Evolutionary conservation across 2,888 invertebrate genomes (phyloP), one percentile per base, ranked within the genome.

Genomic region (Chironomus tentans): DNA sequence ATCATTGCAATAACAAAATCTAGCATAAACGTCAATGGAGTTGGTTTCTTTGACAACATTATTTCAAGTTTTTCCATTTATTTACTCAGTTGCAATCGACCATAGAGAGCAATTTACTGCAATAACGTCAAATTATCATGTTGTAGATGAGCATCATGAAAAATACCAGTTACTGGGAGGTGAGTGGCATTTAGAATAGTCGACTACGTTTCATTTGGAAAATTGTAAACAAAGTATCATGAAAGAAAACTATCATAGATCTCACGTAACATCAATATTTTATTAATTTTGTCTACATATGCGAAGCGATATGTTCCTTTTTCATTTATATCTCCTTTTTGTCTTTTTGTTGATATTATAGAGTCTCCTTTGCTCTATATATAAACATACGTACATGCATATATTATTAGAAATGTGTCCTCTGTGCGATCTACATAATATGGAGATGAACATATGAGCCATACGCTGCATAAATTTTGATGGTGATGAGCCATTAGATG

Each of bases 401-500:
- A 18, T 46, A 22, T 46, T 46, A 69, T 46, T 7, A 38, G 5
- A 47, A 69, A 69, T 69, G 18, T 69, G 69, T 46, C 38, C 38
- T 69, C 15, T 47, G 47, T 28, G 69, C 69, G 18, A 28, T 15
- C n/a, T 69, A 69, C n/a, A 65, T 65, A 21, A 21, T 21, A 21
- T 15, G 18, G 56, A 56, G 56, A 56, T 56, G 56, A 56, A 56
- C 12, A 70, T 70, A 48, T 70, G 71, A 71, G 71, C 71, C 15
- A 56, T 56, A 56, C 71, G 61, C 47, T 71, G 71, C 71, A 71
- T 71, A 71, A 71, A 71, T 71, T 71, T 56, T 24, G 56, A 71
- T 71, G 71, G 24, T 71, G 71, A 71, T 71, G 71, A 56, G 22
- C 71, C 71, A 71, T 71, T 71, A 71, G 71, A 56, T 71, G 71